Evolutionary conservation across 2,113 vertebrate species (phyloP), one percentile per base, ranked within the genome.

Genomic region (Bos javanicus): DNA sequence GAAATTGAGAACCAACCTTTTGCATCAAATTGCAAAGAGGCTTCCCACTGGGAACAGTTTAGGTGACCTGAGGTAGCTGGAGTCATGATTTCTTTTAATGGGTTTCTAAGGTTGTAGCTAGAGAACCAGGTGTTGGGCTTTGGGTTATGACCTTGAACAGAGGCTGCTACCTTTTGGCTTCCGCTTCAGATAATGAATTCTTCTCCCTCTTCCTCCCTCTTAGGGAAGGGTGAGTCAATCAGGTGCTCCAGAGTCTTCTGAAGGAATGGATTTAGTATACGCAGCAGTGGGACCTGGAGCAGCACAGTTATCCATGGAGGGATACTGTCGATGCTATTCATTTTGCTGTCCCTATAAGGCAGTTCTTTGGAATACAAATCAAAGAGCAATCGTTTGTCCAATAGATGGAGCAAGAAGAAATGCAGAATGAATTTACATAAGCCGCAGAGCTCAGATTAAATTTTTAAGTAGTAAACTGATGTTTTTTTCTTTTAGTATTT

Each of bases 91-190:
- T 78, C 78, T 82, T 82, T 33, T 7, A 33, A 88, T 1, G 5
- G 43, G 46, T 91, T 46, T 21, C n/a, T 64, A 54, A 57, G 78
- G 59, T 87, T 91, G 52, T 56, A 67, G 54, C 43, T 30, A 60
- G 60, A 74, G 84, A 96, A 93, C 78, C 43, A 3, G 76, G 28
- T 56, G 60, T 33, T 67, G 11, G 92, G 67, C 39, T 90, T 89
- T 91, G 6, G 71, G 54, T 56, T 81, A 13, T 91, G 78, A 97
- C 94, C 57, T 97, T 97, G 52, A 92, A 84, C 39, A 26, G 39
- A 95, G 60, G 25, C 50, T 97, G 48, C 52, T 96, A 89, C 15
- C 28, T 96, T 91, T 96, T 88, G 88, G 46, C 48, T 97, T 89
- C 78, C 4, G n/a, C 57, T 86, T 97, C 71, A 84, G 57, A 91